Evolutionary conservation across 2,797 vertebrate genomes (phyloP).

Genomic region (Kryptopterus vitreolus): DNA sequence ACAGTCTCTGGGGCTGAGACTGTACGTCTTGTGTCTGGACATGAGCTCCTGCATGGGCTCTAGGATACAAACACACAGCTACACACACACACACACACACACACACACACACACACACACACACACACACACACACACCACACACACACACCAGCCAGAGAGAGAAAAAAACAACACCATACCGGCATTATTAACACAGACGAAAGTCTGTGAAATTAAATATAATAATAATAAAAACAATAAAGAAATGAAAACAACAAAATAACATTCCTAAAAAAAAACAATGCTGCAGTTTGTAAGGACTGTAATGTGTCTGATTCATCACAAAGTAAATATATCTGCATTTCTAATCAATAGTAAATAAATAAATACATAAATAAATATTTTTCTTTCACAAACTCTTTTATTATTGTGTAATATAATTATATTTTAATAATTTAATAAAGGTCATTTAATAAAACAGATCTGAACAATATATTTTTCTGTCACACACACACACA

Average conservation of each 20-base stretch:
- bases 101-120: conserved; percentile 47
- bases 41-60: conserved; percentile 99
- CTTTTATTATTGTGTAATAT: background rate
- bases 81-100: conserved; percentile 86
- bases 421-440: background rate
- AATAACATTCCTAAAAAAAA: background rate
- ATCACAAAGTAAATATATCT: background rate
- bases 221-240: background rate
- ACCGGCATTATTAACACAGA: background rate
- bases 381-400: no score
- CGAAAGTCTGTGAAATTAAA: background rate
- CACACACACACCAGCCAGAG: conserved; percentile 22
- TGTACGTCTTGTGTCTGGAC: conserved; percentile 99
- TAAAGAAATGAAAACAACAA: background rate
- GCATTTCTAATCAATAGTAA: background rate
- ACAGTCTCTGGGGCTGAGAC: conserved; percentile 97
- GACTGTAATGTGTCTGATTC: background rate
- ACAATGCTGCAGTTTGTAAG: background rate
- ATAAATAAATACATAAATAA: background rate
- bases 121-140: conserved; percentile 23
- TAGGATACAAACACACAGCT: conserved; percentile 96
- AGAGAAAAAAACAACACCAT: conserved; percentile 14
- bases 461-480: no score
- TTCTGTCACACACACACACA: no score
- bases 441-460: background rate